phyloP scores from a whole-genome alignment of 2,888 invertebrate genomes.

The Druceiella hillmani region DNA sequence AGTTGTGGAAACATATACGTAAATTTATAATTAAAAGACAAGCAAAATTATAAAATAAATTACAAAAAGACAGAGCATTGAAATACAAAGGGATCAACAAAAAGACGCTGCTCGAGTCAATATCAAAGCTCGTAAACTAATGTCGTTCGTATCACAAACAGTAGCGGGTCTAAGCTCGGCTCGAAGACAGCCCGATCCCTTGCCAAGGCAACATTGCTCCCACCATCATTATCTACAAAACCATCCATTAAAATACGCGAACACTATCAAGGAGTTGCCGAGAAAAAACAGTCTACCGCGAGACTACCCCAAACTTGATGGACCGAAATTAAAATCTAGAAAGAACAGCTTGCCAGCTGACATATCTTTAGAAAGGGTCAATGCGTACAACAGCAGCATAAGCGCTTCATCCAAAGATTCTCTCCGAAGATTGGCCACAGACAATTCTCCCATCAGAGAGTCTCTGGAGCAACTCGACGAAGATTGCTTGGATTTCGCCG shows the following conservation, averaged over 20 bases:
- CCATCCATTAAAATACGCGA: constrained; percentile 28
- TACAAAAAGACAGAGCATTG: too few species aligned
- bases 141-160: constrained; percentile 55
- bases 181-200: constrained; percentile 36
- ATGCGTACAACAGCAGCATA: constrained; percentile 30
- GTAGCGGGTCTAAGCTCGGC: constrained; percentile 49
- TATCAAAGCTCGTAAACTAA: too few species aligned
- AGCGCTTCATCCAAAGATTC: constrained; percentile 28
- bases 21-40: too few species aligned
- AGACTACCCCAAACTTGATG: constrained; percentile 37
- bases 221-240: constrained; percentile 33
- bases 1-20: too few species aligned
- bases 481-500: too few species aligned
- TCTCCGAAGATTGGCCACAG: constrained; percentile 38
- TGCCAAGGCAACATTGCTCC: constrained; percentile 46
- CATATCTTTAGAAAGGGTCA: constrained; percentile 36
- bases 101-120: too few species aligned
- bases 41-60: too few species aligned
- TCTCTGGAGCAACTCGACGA: too few species aligned
- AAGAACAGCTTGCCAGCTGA: constrained; percentile 48
- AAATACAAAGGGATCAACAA: too few species aligned
- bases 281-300: constrained; percentile 45
- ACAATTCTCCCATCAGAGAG: too few species aligned
- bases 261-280: constrained; percentile 33
- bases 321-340: constrained; percentile 39